These are phyloP conservation scores for Gymnoscelis rufifasciata DNA, from an alignment of 2,888 invertebrate species.

Conservation along the genomic window DNA sequence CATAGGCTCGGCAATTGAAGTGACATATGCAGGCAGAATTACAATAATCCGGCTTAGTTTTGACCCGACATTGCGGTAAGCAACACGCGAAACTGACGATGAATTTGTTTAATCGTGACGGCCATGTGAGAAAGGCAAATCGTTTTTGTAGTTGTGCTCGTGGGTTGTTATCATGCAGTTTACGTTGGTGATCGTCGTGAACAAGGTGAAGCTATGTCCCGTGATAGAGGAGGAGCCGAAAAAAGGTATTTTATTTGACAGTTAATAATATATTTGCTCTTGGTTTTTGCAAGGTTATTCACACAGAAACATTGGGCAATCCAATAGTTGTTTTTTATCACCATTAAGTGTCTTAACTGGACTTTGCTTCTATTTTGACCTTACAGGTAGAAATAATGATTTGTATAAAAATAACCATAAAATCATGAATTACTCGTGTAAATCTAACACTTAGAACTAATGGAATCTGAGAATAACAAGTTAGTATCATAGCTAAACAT, in stretches of 20 bases:
- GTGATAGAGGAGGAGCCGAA: slow-evolving; percentile 55
- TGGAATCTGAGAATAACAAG: background rate
- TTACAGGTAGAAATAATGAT: too few relatives aligned
- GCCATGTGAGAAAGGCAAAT: slow-evolving; percentile 56
- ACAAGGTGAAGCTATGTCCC: slow-evolving; percentile 70
- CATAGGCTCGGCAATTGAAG: slow-evolving; percentile 59
- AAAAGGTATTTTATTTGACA: background rate
- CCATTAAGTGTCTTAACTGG: slow-evolving; percentile 6
- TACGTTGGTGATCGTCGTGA: slow-evolving; percentile 72
- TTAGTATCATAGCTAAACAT: slow-evolving; percentile 8
- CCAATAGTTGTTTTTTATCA: background rate
- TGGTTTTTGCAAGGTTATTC: background rate
- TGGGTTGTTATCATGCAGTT: slow-evolving; percentile 68
- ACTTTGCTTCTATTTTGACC: slow-evolving; percentile 14
- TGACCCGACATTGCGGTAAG: slow-evolving; percentile 56
- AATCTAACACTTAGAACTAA: too few relatives aligned
- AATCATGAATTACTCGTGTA: too few relatives aligned
- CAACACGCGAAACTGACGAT: slow-evolving; percentile 62
- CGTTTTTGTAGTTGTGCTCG: slow-evolving; percentile 47
- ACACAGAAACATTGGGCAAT: too few relatives aligned
- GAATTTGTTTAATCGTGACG: slow-evolving; percentile 55
- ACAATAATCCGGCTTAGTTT: slow-evolving; percentile 72
- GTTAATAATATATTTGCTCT: background rate
- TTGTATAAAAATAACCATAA: too few relatives aligned
- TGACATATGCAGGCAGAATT: slow-evolving; percentile 50